Percentiles rank a stretch among this genome's conserved stretches.
Conservation (phyloP, 2,888 invertebrate species). For the Oxycera nigricornis region DNA sequence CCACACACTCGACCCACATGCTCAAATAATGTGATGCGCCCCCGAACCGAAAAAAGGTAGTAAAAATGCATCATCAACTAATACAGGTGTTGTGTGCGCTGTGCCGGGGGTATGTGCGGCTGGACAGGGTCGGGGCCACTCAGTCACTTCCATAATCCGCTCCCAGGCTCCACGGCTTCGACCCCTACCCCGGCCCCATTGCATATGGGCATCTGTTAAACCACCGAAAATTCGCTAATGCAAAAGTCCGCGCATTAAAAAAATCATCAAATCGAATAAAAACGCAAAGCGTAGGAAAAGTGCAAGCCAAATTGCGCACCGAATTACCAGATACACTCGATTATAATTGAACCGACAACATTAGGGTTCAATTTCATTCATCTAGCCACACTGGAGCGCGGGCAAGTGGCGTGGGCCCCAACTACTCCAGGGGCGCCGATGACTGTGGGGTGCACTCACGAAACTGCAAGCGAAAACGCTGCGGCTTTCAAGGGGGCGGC, state of each 20-base stretch:
- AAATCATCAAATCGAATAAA: constrained; percentile 36
- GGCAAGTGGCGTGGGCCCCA: background rate
- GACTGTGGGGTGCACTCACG: too few relatives aligned
- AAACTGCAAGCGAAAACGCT: too few relatives aligned
- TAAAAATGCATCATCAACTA: constrained; percentile 38
- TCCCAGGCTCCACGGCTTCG: constrained; percentile 12
- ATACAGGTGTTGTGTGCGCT: constrained; percentile 25
- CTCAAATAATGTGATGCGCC: constrained; percentile 33
- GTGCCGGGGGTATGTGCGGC: background rate
- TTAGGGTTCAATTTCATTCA: constrained; percentile 30
- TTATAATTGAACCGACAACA: constrained; percentile 31
- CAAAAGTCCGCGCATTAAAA: constrained; percentile 31
- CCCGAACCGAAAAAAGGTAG: constrained; percentile 29
- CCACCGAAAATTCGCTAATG: constrained; percentile 41
- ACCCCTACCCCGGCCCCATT: constrained; percentile 3
- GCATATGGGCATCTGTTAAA: constrained; percentile 30
- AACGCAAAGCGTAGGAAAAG: constrained; percentile 30
- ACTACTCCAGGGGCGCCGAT: background rate
- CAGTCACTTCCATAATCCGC: constrained; percentile 13
- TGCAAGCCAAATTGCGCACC: constrained; percentile 34
- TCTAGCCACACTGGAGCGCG: background rate
- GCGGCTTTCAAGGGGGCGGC: too few relatives aligned
- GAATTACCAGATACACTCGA: constrained; percentile 34
- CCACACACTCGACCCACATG: constrained; percentile 26
- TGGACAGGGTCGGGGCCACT: background rate